phyloP scores from a whole-genome alignment of 2,113 vertebrate genomes.

The Elgaria multicarinata region DNA sequence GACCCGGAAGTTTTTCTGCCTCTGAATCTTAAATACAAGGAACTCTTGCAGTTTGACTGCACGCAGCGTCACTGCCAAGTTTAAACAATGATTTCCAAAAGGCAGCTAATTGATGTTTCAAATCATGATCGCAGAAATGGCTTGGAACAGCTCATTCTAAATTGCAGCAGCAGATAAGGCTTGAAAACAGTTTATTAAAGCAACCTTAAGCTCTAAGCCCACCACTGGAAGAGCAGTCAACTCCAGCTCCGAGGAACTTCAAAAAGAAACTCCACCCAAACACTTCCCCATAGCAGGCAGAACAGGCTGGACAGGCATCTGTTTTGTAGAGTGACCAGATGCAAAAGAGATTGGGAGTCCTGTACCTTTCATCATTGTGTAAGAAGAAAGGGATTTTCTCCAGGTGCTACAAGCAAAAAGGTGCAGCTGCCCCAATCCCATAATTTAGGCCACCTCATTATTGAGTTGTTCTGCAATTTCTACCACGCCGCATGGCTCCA shows the following conservation, averaged over 20 bases:
- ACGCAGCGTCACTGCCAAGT: not conserved
- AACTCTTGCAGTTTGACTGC: not conserved
- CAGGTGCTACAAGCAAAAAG: not conserved
- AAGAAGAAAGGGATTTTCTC: not conserved
- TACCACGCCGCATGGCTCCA: not conserved
- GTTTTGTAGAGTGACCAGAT: not conserved
- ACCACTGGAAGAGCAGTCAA: not conserved
- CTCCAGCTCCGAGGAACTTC: conserved; percentile 17
- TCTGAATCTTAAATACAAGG: not conserved
- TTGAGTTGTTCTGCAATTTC: not conserved
- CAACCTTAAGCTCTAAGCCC: conserved; percentile 40
- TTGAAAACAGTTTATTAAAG: conserved; percentile 46
- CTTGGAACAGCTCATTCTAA: not conserved
- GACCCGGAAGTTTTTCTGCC: not conserved
- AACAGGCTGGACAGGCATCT: not conserved
- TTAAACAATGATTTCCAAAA: conserved; percentile 6
- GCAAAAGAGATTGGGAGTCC: not conserved
- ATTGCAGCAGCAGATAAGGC: too few species aligned
- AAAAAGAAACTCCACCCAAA: conserved; percentile 48
- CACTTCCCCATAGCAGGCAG: conserved; percentile 28
- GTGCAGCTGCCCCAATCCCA: not conserved
- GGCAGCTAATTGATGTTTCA: not conserved
- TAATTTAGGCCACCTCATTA: not conserved
- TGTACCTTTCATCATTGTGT: not conserved
- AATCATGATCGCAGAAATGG: conserved; percentile 30